Conservation (phyloP, 30 jellyfish, hydroid and myxozoan species). For the Rhopilema esculentum region DNA sequence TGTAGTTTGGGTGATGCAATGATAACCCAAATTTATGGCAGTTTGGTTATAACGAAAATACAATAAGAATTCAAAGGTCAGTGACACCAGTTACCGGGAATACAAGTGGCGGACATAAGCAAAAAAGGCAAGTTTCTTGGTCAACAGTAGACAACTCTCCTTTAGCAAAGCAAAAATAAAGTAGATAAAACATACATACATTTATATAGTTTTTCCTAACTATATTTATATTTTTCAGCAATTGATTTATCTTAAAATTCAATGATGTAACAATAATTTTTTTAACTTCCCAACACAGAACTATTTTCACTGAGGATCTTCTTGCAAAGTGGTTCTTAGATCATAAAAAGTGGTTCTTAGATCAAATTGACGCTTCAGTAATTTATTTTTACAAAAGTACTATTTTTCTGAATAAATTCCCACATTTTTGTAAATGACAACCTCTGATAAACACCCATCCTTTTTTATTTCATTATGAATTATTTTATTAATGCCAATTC, state of each 20-base stretch:
- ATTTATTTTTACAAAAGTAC: background rate
- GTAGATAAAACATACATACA: background rate
- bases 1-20: conserved; percentile 54
- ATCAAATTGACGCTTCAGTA: background rate
- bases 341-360: background rate
- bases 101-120: conserved; percentile 52
- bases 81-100: conserved; percentile 45
- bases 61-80: conserved; percentile 35
- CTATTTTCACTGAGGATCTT: background rate
- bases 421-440: background rate
- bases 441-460: background rate
- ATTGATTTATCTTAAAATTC: background rate
- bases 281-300: background rate
- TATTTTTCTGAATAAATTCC: background rate
- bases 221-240: background rate
- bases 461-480: background rate
- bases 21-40: conserved; percentile 59
- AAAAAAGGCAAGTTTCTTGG: conserved; percentile 48
- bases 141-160: conserved; percentile 29
- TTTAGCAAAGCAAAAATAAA: conserved; percentile 17
- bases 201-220: background rate
- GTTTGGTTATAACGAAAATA: conserved; percentile 33
- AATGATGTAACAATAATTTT: background rate
- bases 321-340: background rate
- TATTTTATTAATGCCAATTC: background rate